Conservation (phyloP, 1,140 invertebrate genomes). For the Drosophila repletoides region DNA sequence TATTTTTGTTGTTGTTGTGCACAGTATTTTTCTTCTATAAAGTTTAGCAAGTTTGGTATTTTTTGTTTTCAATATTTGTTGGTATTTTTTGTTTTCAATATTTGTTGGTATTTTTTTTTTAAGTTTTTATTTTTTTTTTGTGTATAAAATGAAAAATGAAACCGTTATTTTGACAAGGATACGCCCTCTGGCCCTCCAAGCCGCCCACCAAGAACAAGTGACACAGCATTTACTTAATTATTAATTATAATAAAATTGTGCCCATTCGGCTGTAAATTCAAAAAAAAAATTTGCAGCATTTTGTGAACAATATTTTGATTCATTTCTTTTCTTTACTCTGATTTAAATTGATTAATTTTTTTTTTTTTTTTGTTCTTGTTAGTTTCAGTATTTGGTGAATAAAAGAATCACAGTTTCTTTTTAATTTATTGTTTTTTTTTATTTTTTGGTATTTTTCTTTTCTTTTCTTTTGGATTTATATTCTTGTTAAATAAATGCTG, state of each 20-base stretch:
- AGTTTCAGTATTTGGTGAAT: too few species aligned
- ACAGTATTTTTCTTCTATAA: slow-evolving; percentile 12
- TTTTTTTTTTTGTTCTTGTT: background rate
- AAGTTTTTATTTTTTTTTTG: background rate
- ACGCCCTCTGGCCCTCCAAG: background rate
- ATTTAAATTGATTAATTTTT: too few species aligned
- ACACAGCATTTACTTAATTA: background rate
- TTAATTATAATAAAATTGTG: too few species aligned
- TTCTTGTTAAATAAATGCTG: background rate
- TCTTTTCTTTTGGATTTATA: too few species aligned
- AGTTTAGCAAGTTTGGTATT: slow-evolving; percentile 15
- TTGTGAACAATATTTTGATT: too few species aligned
- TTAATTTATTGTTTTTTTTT: slow-evolving; percentile 3
- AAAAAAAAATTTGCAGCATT: too few species aligned
- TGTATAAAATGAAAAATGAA: slow-evolving; percentile 33
- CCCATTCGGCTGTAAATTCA: too few species aligned
- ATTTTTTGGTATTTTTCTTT: background rate
- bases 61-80: too few species aligned
- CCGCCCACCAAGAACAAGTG: background rate
- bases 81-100: slow-evolving; percentile 2
- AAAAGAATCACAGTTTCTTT: too few species aligned
- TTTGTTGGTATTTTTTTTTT: background rate
- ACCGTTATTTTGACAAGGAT: slow-evolving; percentile 18
- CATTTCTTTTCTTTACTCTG: background rate
- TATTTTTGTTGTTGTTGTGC: slow-evolving; percentile 16